Conservation (phyloP, 1,140 invertebrate genomes). For the Papilio polytes region DNA sequence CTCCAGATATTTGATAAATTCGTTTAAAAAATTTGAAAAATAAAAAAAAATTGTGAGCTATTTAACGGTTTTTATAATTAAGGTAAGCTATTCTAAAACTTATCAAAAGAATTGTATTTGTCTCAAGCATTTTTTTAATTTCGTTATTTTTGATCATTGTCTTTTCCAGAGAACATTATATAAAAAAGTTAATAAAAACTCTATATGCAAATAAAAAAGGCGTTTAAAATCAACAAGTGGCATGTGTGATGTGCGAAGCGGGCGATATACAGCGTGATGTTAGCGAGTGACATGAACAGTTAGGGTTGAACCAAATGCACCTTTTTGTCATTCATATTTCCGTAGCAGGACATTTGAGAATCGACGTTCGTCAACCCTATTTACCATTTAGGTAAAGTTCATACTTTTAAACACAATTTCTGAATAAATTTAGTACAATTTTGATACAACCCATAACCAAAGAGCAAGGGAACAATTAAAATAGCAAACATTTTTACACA, state of each 20-base stretch:
- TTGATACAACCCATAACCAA: background rate
- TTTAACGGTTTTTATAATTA: too few species aligned
- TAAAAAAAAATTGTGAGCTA: too few species aligned
- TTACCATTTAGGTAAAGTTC: background rate
- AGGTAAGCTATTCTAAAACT: too few species aligned
- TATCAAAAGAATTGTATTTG: too few species aligned
- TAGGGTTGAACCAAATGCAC: slow-evolving; percentile 1
- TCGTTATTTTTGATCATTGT: background rate
- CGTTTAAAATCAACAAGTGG: slow-evolving; percentile 68
- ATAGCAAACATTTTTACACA: slow-evolving; percentile 55
- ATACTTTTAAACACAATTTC: too few species aligned
- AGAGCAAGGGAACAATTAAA: background rate
- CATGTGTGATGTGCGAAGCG: slow-evolving; percentile 71
- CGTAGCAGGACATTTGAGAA: background rate
- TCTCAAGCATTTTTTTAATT: too few species aligned
- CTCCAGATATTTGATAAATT: too few species aligned
- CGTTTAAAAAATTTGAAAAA: too few species aligned
- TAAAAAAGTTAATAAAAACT: slow-evolving; percentile 24
- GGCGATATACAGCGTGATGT: slow-evolving; percentile 43
- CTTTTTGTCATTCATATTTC: background rate
- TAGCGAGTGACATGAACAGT: slow-evolving; percentile 51
- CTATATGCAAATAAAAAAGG: slow-evolving; percentile 44
- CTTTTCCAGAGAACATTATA: slow-evolving; percentile 8
- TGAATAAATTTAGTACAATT: background rate
- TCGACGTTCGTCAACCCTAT: background rate